Percentiles rank a stretch among this genome's conserved stretches.
These are phyloP conservation scores for Reinhardtius hippoglossoides DNA, from an alignment of 2,113 vertebrate genomes.

Conservation along the genomic window DNA sequence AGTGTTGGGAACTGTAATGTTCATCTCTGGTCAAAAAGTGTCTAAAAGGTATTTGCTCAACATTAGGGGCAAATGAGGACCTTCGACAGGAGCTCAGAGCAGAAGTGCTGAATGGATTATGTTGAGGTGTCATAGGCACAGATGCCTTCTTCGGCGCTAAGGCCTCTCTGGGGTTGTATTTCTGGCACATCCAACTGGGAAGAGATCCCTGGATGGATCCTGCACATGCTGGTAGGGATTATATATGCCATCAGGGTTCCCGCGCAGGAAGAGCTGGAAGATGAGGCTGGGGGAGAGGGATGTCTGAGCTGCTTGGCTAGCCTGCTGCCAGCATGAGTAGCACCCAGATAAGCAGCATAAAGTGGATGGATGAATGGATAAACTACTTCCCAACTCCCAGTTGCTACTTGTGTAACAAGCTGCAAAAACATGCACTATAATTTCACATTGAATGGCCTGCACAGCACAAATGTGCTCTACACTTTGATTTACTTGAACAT, in stretches of 20 bases:
- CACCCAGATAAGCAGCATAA: neutral
- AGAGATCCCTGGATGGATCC: neutral
- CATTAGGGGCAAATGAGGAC: neutral
- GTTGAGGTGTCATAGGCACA: neutral
- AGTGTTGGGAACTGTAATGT: too few species aligned
- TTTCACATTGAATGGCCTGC: too few species aligned
- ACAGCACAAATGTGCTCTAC: too few species aligned
- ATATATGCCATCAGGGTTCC: constrained; percentile 15
- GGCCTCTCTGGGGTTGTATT: neutral
- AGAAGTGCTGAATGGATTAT: neutral
- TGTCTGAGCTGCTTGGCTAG: neutral
- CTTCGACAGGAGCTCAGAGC: neutral
- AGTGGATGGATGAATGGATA: constrained; percentile 2
- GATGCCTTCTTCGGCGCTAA: neutral
- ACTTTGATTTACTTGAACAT: neutral
- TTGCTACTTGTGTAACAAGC: too few species aligned
- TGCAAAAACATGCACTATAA: too few species aligned
- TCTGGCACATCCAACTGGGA: neutral
- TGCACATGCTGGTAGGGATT: constrained; percentile 25
- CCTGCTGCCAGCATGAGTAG: neutral
- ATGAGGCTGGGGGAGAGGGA: neutral
- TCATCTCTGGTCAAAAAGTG: too few species aligned
- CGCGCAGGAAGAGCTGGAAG: neutral
- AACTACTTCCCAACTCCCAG: neutral
- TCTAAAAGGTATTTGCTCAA: too few species aligned